Base-by-base conservation (phyloP, 2,113 vertebrate genomes). In the Gracilinanus agilis region DNA sequence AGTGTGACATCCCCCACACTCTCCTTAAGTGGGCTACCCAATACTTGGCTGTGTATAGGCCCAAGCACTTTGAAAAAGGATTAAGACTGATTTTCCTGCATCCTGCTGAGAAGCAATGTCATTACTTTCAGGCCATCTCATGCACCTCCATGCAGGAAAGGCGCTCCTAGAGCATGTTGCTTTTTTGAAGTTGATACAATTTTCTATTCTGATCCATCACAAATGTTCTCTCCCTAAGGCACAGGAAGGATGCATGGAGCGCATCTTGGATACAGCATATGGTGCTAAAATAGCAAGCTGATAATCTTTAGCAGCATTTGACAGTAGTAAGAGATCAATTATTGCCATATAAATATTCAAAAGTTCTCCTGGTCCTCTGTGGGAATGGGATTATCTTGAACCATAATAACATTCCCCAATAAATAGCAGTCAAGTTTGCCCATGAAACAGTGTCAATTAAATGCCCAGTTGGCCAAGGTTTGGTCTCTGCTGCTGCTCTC, bases 321-420 rank as follows among this genome's bases (percentile, higher is more conserved):
- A 98, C 97, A 97, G 98, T 98, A 93, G 97, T 97, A 98, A 98
- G 97, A 98, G 97, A 98, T 98, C 98, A 98, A 97, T 98, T 98
- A 98, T 97, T 97, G 94, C 96, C 97, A 97, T 93, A 98, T 98
- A 98, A 98, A 98, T 98, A 98, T 98, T 98, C 98, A 98, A 97
- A 98, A 95, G 56, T 91, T 98, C 96, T 93, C 96, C 95, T 96
- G 97, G 92, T 83, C 95, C 96, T 96, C 97, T 23, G 11, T 89
- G 97, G 90, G 90, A 98, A 95, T 92, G 88, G 96, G 95, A 92
- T 90, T 97, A 90, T 97, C 96, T 98, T 98, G 97, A 98, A 98
- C 96, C 96, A 96, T 25, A 29, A 88, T 96, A 92, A 97, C 96
- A 96, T 93, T 90, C 98, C 91, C 67, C 53, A 92, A n/a, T 94